Evolutionary conservation across 2,113 vertebrate genomes (phyloP).

Genomic region (Phoxinus phoxinus): DNA sequence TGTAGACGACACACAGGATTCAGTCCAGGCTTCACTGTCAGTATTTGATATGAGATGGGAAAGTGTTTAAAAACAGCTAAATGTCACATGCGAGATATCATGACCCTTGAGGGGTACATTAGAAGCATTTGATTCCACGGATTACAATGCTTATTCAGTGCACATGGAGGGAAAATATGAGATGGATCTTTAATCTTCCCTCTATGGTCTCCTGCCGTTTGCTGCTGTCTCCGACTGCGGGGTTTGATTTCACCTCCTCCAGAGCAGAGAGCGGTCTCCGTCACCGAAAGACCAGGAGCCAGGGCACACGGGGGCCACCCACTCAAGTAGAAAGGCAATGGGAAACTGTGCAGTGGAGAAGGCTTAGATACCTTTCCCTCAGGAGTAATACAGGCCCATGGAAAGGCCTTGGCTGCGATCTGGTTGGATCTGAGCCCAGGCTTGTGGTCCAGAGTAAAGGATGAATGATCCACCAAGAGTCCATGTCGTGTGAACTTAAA

Average conservation of each 20-base stretch:
- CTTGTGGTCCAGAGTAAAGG: slow-evolving; percentile 52
- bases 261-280: slow-evolving; percentile 29
- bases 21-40: slow-evolving; percentile 27
- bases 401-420: slow-evolving; percentile 39
- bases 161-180: slow-evolving; percentile 32
- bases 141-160: slow-evolving; percentile 28
- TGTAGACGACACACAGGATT: slow-evolving; percentile 29
- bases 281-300: slow-evolving; percentile 45
- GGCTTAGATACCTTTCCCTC: slow-evolving; percentile 47
- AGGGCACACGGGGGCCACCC: slow-evolving; percentile 37
- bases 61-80: slow-evolving; percentile 30
- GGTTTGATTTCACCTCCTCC: slow-evolving; percentile 30
- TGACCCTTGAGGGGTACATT: slow-evolving; percentile 22
- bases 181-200: slow-evolving; percentile 39
- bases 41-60: slow-evolving; percentile 40
- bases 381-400: slow-evolving; percentile 35
- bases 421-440: slow-evolving; percentile 49
- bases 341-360: slow-evolving; percentile 28
- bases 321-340: slow-evolving; percentile 44
- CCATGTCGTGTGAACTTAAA: slow-evolving; percentile 52
- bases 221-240: slow-evolving; percentile 29
- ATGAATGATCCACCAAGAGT: slow-evolving; percentile 51
- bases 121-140: slow-evolving; percentile 17
- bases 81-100: slow-evolving; percentile 31
- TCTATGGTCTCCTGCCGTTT: slow-evolving; percentile 24